Percentiles rank a stretch among this genome's conserved stretches.
phyloP scores from a whole-genome alignment of 2,113 vertebrate genomes.

The Natator depressus region DNA sequence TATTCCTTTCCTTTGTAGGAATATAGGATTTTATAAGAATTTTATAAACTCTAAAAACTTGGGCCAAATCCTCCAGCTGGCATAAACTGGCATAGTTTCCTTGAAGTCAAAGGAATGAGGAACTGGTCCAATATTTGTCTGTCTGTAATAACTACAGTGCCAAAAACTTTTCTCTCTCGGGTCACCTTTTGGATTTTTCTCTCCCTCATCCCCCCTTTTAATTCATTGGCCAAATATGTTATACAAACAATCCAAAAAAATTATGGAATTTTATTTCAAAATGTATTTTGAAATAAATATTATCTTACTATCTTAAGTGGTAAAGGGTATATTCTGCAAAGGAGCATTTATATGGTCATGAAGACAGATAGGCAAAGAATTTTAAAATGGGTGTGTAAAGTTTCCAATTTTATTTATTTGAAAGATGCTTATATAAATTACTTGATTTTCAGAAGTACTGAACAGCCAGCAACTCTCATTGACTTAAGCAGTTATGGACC shows the following conservation, averaged over 20 bases:
- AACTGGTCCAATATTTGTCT: neutral
- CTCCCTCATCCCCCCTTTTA: neutral
- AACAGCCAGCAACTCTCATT: neutral
- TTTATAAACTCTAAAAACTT: neutral
- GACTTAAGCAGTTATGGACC: neutral
- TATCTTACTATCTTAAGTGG: neutral
- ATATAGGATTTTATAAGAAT: slow-evolving; percentile 7
- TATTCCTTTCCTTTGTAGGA: neutral
- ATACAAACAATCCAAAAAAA: no score
- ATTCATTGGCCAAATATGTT: no score
- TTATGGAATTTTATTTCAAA: neutral
- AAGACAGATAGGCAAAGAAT: neutral
- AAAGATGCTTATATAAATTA: neutral
- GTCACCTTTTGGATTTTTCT: neutral
- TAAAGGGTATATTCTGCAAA: neutral
- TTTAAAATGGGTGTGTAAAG: neutral
- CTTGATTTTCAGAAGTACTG: neutral
- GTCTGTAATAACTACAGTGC: neutral
- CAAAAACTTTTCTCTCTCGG: neutral
- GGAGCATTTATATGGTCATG: neutral
- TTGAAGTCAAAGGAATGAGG: slow-evolving; percentile 19
- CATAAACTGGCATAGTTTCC: neutral
- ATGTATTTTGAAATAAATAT: neutral
- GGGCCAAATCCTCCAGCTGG: neutral
- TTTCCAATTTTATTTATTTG: neutral